Base-by-base conservation (phyloP, 1,140 invertebrate species). In the Penaeus chinensis region DNA sequence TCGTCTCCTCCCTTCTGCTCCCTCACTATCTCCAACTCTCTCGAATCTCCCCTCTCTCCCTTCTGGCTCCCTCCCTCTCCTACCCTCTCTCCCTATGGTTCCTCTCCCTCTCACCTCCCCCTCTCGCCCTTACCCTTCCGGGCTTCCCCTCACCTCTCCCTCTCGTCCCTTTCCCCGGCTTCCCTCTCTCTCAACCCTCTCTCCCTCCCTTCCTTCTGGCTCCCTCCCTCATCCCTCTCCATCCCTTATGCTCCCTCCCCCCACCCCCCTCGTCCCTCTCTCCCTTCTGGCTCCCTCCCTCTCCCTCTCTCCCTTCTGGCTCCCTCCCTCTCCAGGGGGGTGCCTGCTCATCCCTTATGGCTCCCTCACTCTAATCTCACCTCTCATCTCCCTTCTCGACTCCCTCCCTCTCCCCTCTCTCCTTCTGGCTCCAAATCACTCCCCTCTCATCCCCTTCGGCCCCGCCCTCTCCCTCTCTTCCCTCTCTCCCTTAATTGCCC, bases 21-120 rank as follows among this genome's bases (percentile, higher is more conserved):
- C 32, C 66, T 69, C 66, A 24, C 66, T n/a, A n/a, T 69, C 66
- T 69, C 66, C 32, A n/a, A n/a, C 66, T 69, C 66, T 69, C 66
- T 69, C 32, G 16, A 24, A 13, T 69, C 66, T 69, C 7, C 7
- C 2, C 32, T 32, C 69, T 71, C 69, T 71, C 69, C 32, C n/a
- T 71, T 71, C 69, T 71, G 24, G 24, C 18, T 71, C 22, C 20
- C 66, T 71, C 66, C 10, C 66, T 71, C 66, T 71, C 66, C 32
- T 24, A n/a, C 66, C 20, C 66, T 71, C 66, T 71, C 66, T 71
- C 65, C 65, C 13, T 66, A 1, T 27, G 65, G 22, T 11, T 27
- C 65, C 65, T 66, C 65, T 24, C 65, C 16, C 24, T 11, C 65
- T n/a, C 18, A 10, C 27, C 11, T 7, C 11, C 65, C 65, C 18